Percentiles rank a stretch among this genome's conserved stretches.
phyloP scores from a whole-genome alignment of 2,797 vertebrate species.

The Harpagifer antarcticus region DNA sequence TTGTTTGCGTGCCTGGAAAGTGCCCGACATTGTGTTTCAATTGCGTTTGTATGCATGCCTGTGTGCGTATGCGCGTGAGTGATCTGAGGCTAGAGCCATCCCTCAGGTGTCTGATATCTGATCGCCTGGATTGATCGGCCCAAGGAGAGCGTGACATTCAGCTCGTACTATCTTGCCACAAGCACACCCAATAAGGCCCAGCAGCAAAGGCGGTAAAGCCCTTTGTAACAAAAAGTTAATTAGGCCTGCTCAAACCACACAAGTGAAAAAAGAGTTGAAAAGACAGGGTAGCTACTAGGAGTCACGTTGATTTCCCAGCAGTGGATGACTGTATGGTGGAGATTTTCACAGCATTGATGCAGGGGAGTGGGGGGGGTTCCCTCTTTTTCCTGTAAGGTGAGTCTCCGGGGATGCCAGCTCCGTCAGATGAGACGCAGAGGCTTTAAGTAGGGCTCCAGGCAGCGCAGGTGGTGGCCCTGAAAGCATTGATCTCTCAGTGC shows the following conservation, averaged over 20 bases:
- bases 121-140: constrained; percentile 82
- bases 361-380: constrained; percentile 28
- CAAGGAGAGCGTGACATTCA: constrained; percentile 86
- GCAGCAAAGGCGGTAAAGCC: constrained; percentile 25
- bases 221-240: constrained; percentile 72
- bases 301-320: constrained; percentile 55
- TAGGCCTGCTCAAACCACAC: constrained; percentile 49
- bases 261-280: constrained; percentile 15
- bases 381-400: constrained; percentile 41
- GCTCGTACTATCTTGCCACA: constrained; percentile 53
- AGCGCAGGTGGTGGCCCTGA: constrained; percentile 66
- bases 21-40: constrained; percentile 14
- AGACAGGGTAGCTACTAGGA: constrained; percentile 25
- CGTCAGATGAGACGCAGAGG: constrained; percentile 57
- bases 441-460: constrained; percentile 75
- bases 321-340: constrained; percentile 26
- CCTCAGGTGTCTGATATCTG: constrained; percentile 84
- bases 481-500: constrained; percentile 67
- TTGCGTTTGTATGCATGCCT: constrained; percentile 24
- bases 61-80: constrained; percentile 34
- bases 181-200: constrained; percentile 54
- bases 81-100: constrained; percentile 68
- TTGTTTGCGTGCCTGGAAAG: constrained; percentile 27
- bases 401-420: constrained; percentile 58
- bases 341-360: constrained; percentile 37